Percentiles rank a stretch among this genome's conserved stretches.
phyloP scores from a whole-genome alignment of 2,797 vertebrate species.

The Anguilla pacifica region DNA sequence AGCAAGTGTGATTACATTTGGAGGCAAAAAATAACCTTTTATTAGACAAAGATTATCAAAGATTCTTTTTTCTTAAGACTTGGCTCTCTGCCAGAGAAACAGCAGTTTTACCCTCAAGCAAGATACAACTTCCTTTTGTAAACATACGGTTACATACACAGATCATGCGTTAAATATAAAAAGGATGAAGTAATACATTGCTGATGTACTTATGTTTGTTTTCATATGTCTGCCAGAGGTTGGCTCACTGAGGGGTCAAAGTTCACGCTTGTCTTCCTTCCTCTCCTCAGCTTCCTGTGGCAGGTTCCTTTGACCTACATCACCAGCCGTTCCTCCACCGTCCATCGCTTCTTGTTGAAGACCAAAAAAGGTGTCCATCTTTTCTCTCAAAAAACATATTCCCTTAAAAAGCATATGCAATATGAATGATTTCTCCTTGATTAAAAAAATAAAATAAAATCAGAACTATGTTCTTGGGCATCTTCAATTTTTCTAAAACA shows the following conservation, averaged over 20 bases:
- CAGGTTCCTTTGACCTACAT: constrained; percentile 87
- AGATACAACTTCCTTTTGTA: neutral
- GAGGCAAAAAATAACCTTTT: no score
- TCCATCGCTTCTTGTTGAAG: constrained; percentile 81
- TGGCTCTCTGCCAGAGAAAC: no score
- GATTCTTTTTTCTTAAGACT: no score
- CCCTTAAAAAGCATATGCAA: neutral
- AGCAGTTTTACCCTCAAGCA: neutral
- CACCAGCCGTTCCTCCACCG: constrained; percentile 76
- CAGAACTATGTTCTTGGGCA: neutral
- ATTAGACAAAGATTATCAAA: no score
- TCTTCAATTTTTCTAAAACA: neutral
- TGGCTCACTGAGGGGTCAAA: neutral
- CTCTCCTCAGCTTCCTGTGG: constrained; percentile 78
- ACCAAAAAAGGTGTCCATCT: constrained; percentile 75
- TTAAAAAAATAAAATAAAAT: neutral
- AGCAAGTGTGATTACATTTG: no score
- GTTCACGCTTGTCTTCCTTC: neutral
- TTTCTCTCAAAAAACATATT: neutral
- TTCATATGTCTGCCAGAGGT: neutral
- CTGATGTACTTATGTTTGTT: neutral
- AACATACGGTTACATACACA: neutral
- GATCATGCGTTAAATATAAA: neutral
- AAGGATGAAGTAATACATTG: neutral
- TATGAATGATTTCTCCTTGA: neutral